Percentiles rank a stretch among this genome's conserved stretches.
These are phyloP conservation scores for Lasioglossum baleicum DNA, from an alignment of 1,140 invertebrate genomes.

Conservation along the genomic window DNA sequence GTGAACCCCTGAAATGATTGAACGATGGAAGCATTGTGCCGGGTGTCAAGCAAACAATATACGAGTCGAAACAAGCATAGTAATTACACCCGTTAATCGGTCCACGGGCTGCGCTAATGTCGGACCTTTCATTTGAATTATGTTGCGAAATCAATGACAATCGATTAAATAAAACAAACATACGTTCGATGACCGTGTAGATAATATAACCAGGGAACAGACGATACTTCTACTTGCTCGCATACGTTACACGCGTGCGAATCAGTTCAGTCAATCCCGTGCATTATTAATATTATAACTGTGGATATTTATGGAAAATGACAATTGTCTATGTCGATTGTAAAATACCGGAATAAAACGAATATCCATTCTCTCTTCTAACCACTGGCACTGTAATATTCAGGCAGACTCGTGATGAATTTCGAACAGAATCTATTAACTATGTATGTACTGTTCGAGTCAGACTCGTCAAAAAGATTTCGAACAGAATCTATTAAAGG, in stretches of 20 bases:
- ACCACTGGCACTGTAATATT: too few relatives aligned
- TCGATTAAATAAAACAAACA: constrained; percentile 27
- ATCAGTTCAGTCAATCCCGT: neutral
- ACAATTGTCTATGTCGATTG: too few relatives aligned
- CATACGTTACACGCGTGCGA: neutral
- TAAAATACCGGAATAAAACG: too few relatives aligned
- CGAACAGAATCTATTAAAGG: too few relatives aligned
- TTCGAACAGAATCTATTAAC: too few relatives aligned
- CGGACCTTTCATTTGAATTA: constrained; percentile 25
- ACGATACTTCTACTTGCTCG: neutral
- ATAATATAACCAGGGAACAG: neutral
- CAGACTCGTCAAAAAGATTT: too few relatives aligned
- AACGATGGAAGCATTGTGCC: neutral
- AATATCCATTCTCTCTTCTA: too few relatives aligned
- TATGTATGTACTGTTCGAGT: too few relatives aligned
- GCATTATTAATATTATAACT: neutral
- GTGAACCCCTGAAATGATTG: neutral
- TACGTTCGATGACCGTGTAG: neutral
- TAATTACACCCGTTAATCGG: constrained; percentile 24
- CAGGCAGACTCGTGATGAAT: too few relatives aligned
- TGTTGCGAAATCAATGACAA: constrained; percentile 13
- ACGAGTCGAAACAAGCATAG: neutral
- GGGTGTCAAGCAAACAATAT: neutral
- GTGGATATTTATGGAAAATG: too few relatives aligned
- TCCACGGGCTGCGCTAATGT: constrained; percentile 24